Conservation (phyloP, 2,797 vertebrate genomes). For the Pelodytes ibericus region DNA sequence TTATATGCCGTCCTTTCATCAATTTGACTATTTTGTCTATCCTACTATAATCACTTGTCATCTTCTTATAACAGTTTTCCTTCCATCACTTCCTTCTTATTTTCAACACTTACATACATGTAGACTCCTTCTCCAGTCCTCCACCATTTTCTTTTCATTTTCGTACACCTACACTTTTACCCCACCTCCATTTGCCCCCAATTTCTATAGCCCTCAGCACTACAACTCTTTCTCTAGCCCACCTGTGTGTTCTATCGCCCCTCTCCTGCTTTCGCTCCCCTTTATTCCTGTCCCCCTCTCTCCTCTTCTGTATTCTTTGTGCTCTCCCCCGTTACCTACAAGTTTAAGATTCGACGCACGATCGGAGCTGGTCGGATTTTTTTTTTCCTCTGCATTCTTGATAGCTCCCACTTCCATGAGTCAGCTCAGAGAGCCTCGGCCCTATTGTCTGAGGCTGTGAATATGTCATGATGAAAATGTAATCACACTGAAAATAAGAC, state of each 20-base stretch:
- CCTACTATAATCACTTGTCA: too few species aligned
- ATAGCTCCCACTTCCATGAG: constrained; percentile 31
- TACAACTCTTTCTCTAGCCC: not conserved
- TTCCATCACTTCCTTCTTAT: constrained; percentile 4
- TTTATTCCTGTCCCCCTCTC: not conserved
- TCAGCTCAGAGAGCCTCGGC: constrained; percentile 33
- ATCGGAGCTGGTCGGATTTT: not conserved
- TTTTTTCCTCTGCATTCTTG: constrained; percentile 34
- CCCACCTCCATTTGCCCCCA: not conserved
- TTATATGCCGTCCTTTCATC: not conserved
- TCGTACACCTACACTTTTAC: too few species aligned
- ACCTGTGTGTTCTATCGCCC: not conserved
- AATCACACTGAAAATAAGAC: constrained; percentile 58
- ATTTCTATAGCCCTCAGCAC: not conserved
- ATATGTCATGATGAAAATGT: constrained; percentile 57
- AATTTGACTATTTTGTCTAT: too few species aligned
- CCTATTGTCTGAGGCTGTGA: constrained; percentile 54
- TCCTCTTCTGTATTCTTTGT: not conserved
- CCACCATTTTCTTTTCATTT: not conserved
- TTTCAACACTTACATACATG: not conserved
- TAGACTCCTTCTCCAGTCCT: constrained; percentile 5
- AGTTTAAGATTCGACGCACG: constrained; percentile 57
- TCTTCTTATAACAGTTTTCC: too few species aligned
- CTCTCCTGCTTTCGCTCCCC: not conserved
- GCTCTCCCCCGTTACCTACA: not conserved